phyloP scores from a whole-genome alignment of 2,797 vertebrate genomes.

The Crossoptilon crossoptilon region DNA sequence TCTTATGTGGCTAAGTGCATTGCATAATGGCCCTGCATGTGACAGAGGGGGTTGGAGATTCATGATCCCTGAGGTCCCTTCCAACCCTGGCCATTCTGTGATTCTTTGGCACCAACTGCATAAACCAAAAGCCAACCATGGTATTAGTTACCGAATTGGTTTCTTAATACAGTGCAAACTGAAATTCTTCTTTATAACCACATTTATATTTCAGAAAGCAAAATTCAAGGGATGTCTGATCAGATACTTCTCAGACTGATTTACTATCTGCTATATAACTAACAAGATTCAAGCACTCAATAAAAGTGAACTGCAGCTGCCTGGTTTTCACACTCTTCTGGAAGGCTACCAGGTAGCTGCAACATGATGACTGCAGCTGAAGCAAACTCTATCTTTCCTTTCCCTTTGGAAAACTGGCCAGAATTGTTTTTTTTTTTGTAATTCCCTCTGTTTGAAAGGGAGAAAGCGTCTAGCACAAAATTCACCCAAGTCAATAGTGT shows the following conservation, averaged over 20 bases:
- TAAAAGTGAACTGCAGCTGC: background rate
- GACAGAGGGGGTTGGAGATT: too few species aligned
- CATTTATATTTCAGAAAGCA: background rate
- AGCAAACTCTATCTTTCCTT: background rate
- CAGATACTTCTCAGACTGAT: background rate
- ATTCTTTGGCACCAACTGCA: background rate
- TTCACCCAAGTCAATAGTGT: too few species aligned
- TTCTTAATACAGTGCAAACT: background rate
- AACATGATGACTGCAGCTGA: background rate
- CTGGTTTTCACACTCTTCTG: background rate
- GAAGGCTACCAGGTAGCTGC: accelerated
- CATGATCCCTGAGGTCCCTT: too few species aligned
- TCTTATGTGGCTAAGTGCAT: background rate
- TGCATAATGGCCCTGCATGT: too few species aligned
- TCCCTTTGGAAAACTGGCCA: background rate
- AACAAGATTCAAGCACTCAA: background rate
- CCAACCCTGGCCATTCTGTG: too few species aligned
- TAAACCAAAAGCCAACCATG: background rate
- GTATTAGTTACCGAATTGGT: too few species aligned
- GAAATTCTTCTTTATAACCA: background rate
- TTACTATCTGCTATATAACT: background rate
- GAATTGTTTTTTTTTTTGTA: background rate
- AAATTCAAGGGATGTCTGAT: background rate
- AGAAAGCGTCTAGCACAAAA: too few species aligned
- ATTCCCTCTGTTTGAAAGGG: background rate